phyloP scores from a whole-genome alignment of 2,888 invertebrate species.

The Morpho helenor region DNA sequence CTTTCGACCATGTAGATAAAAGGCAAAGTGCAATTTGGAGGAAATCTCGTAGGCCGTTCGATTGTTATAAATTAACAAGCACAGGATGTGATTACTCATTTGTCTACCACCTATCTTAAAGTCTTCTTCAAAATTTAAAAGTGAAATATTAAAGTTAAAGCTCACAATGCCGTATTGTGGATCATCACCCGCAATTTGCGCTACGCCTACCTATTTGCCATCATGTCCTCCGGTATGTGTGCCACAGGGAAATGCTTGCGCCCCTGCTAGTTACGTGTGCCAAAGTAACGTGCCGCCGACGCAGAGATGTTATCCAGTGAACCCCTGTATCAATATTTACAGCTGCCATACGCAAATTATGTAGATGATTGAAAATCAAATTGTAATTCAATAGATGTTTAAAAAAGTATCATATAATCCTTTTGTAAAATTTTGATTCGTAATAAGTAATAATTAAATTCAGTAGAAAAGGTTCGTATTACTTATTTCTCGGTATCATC shows the following conservation, averaged over 20 bases:
- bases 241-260: slow-evolving; percentile 23
- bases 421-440: too few species aligned
- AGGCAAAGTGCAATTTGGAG: neutral
- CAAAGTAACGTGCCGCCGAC: slow-evolving; percentile 38
- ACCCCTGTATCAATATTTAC: slow-evolving; percentile 70
- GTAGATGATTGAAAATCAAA: slow-evolving; percentile 41
- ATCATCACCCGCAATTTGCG: slow-evolving; percentile 9
- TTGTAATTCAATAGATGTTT: too few species aligned
- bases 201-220: slow-evolving; percentile 14
- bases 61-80: slow-evolving; percentile 23
- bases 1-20: slow-evolving; percentile 20
- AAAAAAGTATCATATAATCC: too few species aligned
- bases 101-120: slow-evolving; percentile 6
- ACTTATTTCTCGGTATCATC: too few species aligned
- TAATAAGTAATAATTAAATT: too few species aligned
- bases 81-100: slow-evolving; percentile 14
- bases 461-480: too few species aligned
- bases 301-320: slow-evolving; percentile 45
- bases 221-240: slow-evolving; percentile 28
- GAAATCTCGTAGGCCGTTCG: slow-evolving; percentile 21
- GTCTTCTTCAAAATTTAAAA: slow-evolving; percentile 5
- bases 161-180: slow-evolving; percentile 26
- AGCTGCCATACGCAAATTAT: slow-evolving; percentile 69
- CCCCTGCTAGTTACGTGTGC: slow-evolving; percentile 35
- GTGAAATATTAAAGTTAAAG: slow-evolving; percentile 12